Evolutionary conservation across 2,888 invertebrate genomes (phyloP).

Genomic region (Phalangium opilio): DNA sequence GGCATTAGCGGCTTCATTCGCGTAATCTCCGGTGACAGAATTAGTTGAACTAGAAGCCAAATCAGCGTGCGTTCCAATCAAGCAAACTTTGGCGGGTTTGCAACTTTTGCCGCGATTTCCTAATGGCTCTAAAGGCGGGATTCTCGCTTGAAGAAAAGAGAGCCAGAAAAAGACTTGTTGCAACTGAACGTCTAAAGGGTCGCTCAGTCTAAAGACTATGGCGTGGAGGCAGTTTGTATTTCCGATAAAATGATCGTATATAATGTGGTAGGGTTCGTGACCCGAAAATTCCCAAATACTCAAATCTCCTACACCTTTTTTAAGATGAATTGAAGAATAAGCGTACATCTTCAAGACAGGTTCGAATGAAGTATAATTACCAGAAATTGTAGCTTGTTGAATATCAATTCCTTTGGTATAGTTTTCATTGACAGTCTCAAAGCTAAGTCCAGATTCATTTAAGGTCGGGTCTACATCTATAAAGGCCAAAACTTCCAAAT

Average conservation of each 20-base stretch:
- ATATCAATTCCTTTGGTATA: constrained; percentile 49
- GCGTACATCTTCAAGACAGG: background rate
- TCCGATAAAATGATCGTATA: constrained; percentile 57
- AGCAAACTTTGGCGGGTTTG: constrained; percentile 38
- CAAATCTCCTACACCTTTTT: constrained; percentile 45
- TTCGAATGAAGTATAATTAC: constrained; percentile 20
- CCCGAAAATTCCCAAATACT: constrained; percentile 62
- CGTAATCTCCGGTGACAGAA: constrained; percentile 39
- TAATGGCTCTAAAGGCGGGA: constrained; percentile 44
- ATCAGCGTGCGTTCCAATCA: constrained; percentile 49
- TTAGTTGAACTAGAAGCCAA: constrained; percentile 37
- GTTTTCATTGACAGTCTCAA: constrained; percentile 29
- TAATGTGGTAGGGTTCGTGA: constrained; percentile 49
- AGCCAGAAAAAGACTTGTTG: constrained; percentile 57
- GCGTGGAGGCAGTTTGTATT: constrained; percentile 42
- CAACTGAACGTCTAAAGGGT: constrained; percentile 46
- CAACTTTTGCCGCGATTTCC: constrained; percentile 43
- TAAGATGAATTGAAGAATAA: constrained; percentile 29
- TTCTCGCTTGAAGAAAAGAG: constrained; percentile 50
- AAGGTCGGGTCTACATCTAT: background rate
- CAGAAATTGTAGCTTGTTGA: constrained; percentile 39
- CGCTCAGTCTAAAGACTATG: constrained; percentile 49
- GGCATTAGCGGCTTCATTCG: constrained; percentile 37
- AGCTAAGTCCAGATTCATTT: constrained; percentile 4
- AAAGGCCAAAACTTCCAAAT: background rate